Base-by-base conservation (phyloP, 2,113 vertebrate genomes). In the Paramisgurnus dabryanus region DNA sequence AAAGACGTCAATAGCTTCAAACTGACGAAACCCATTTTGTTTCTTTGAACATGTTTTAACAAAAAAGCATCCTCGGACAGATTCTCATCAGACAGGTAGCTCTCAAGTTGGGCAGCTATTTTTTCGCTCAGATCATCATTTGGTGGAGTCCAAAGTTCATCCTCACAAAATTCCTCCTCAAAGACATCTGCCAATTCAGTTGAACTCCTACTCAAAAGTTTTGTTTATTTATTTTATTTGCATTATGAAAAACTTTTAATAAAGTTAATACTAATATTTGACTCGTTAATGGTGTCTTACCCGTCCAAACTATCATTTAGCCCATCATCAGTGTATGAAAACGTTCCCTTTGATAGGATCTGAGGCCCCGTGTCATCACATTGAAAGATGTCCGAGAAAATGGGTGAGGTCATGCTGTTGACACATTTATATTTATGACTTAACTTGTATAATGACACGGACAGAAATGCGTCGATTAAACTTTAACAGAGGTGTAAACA, bases 1-100 rank as follows among this genome's bases (percentile, higher is more conserved):
- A 94, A 95, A 43, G 93, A 94, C 0, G 94, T 94, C 61, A 94
- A 82, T 45, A 95, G 81, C 6, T 94, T 94, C 72, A 95, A 90
- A 85, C 93, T 95, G 65, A 94, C 91, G 0, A 90, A 95, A 4
- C 93, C 93, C 91, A 93, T 84, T 79, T 91, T 93, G 89, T 94
- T 93, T 81, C 92, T 92, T 80, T 93, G 93, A 17, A 94, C 86
- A 0, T 94, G 93, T 13, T 94, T 94, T 64, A 95, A 84, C 7
- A 95, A 88, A 85, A 94, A 95, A 15, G 92, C 89, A 0, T 94
- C 93, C 43, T 81, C 87, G 53, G 91, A 87, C 69, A 94, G 88
- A 72, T 92, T 92, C 63, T 94, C 92, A 0, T 94, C 90, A 0
- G 93, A 93, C 4, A 94, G 83, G 66, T 94, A 94, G 82, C 87